These are phyloP conservation scores for Atrina japonica DNA, from an alignment of 2,888 invertebrate genomes.

Conservation along the genomic window DNA sequence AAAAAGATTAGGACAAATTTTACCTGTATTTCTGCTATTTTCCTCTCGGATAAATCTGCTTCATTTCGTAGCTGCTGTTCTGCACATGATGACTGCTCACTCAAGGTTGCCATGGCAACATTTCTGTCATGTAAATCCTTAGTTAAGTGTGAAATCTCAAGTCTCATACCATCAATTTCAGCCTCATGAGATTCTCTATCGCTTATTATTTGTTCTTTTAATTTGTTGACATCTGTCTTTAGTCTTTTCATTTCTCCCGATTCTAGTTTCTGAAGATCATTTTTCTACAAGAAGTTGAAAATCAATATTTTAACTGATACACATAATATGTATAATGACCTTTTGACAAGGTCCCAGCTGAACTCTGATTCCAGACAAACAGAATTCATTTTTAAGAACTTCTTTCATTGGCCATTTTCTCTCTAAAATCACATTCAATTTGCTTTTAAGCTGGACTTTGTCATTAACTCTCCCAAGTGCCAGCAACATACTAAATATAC, in stretches of 20 bases:
- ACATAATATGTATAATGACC: too few species aligned
- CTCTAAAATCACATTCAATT: background rate
- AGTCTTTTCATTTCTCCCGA: slow-evolving; percentile 56
- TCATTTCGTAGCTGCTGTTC: slow-evolving; percentile 64
- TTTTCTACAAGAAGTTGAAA: slow-evolving; percentile 53
- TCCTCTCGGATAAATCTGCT: slow-evolving; percentile 58
- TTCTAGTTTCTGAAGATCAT: slow-evolving; percentile 56
- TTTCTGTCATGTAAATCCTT: slow-evolving; percentile 66
- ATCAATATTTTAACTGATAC: background rate
- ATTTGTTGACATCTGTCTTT: slow-evolving; percentile 54
- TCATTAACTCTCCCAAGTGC: too few species aligned
- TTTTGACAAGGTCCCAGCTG: too few species aligned
- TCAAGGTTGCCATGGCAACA: slow-evolving; percentile 51
- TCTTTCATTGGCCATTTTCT: background rate
- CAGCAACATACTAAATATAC: too few species aligned
- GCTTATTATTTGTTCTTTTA: slow-evolving; percentile 55
- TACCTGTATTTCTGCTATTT: slow-evolving; percentile 72
- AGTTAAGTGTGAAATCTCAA: slow-evolving; percentile 61
- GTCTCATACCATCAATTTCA: slow-evolving; percentile 63
- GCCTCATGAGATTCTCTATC: slow-evolving; percentile 58
- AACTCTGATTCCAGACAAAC: too few species aligned
- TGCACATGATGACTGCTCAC: slow-evolving; percentile 57
- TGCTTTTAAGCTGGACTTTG: background rate
- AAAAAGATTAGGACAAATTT: too few species aligned
- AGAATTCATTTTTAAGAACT: background rate